Percentiles rank a stretch among this genome's conserved stretches.
Conservation (phyloP, 2,113 vertebrate genomes). For the Bufo gargarizans region DNA sequence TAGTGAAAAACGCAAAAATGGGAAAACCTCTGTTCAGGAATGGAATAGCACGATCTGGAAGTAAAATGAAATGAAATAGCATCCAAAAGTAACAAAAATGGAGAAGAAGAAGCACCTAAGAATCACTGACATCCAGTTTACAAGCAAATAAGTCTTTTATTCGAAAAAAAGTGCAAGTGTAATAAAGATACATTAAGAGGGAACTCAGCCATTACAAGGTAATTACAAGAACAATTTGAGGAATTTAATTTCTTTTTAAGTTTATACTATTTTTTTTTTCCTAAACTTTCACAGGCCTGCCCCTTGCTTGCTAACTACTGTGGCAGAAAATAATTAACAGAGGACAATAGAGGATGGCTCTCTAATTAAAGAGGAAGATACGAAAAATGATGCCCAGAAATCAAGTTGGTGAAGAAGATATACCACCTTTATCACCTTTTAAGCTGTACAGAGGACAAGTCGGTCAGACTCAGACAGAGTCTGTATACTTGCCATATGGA, state of each 20-base stretch:
- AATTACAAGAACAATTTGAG: slow-evolving; percentile 37
- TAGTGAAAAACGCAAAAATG: no score
- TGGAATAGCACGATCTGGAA: background rate
- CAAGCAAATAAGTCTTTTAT: slow-evolving; percentile 33
- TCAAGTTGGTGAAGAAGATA: background rate
- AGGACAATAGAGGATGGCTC: background rate
- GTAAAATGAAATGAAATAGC: background rate
- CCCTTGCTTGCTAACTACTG: slow-evolving; percentile 12
- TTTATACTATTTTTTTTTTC: slow-evolving; percentile 14
- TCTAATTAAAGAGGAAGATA: background rate
- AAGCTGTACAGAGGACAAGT: background rate
- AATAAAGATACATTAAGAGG: slow-evolving; percentile 36
- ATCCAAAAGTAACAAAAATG: background rate
- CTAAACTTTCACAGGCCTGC: slow-evolving; percentile 5
- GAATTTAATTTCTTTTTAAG: slow-evolving; percentile 26
- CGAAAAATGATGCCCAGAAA: background rate
- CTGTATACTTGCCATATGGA: background rate
- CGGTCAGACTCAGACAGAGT: background rate
- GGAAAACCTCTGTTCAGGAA: background rate
- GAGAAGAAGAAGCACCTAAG: background rate
- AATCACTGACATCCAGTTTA: slow-evolving; percentile 10
- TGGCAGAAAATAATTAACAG: background rate
- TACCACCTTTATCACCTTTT: background rate
- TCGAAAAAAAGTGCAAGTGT: background rate
- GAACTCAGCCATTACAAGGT: slow-evolving; percentile 30